Conservation (phyloP, 2,113 vertebrate species). For the Caloenas nicobarica region DNA sequence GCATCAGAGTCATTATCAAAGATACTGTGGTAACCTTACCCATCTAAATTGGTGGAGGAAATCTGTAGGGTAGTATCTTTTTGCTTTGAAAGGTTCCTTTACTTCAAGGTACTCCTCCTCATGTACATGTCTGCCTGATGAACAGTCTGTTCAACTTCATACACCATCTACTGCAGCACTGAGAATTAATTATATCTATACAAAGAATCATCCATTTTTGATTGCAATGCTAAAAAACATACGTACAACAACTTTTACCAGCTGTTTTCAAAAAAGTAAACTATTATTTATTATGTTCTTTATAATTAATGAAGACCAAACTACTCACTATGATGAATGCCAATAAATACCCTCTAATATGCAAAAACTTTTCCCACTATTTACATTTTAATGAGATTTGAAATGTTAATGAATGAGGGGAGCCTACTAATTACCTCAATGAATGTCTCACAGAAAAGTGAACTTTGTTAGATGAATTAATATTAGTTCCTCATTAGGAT, state of each 20-base stretch:
- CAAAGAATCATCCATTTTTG: constrained; percentile 31
- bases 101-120: not conserved
- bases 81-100: not conserved
- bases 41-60: not conserved
- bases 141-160: not conserved
- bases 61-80: not conserved
- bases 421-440: constrained; percentile 54
- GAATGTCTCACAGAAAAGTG: constrained; percentile 54
- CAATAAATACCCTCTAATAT: constrained; percentile 44
- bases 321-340: constrained; percentile 46
- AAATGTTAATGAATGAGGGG: constrained; percentile 71
- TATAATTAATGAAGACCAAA: constrained; percentile 58
- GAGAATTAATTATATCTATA: not conserved
- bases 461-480: constrained; percentile 65
- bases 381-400: constrained; percentile 73
- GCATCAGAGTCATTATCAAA: not conserved
- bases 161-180: not conserved
- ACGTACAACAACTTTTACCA: constrained; percentile 46
- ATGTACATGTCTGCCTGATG: rapidly evolving
- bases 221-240: not conserved
- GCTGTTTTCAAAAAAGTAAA: constrained; percentile 43
- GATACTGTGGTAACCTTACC: not conserved
- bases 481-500: constrained; percentile 57
- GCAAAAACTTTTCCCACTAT: constrained; percentile 40
- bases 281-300: constrained; percentile 37